Percentiles rank a stretch among this genome's conserved stretches.
phyloP scores from a whole-genome alignment of 2,888 invertebrate species.

The Caenorhabditis plicata region DNA sequence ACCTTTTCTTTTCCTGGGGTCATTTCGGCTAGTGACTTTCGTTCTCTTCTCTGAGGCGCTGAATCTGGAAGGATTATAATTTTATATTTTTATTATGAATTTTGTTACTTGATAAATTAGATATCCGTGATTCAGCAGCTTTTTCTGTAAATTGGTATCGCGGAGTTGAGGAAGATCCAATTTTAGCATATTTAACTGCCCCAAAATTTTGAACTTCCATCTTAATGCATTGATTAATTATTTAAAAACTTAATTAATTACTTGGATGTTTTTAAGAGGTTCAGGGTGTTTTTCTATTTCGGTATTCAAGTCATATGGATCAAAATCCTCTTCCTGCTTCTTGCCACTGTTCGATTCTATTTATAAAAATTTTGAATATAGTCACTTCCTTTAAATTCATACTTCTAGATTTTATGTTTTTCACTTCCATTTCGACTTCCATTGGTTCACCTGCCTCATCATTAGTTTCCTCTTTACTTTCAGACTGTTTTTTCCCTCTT shows the following conservation, averaged over 20 bases:
- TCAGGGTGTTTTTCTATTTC: conserved; percentile 57
- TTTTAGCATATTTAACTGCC: conserved; percentile 38
- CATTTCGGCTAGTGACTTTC: conserved; percentile 36
- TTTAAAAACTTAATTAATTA: conserved; percentile 20
- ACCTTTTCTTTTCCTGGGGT: conserved; percentile 31
- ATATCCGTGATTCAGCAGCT: conserved; percentile 38
- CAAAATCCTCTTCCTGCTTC: conserved; percentile 13
- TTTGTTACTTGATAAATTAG: conserved; percentile 10
- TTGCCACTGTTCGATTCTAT: too few relatives aligned
- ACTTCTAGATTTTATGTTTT: too few relatives aligned
- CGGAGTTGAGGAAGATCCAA: conserved; percentile 22
- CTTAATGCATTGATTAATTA: conserved; percentile 29
- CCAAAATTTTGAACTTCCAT: conserved; percentile 52
- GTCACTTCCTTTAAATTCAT: too few relatives aligned
- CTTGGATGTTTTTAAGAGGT: conserved; percentile 54
- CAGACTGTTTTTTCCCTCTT: not conserved
- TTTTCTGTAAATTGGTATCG: conserved; percentile 52
- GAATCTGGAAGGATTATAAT: conserved; percentile 3
- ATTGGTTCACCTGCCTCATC: not conserved
- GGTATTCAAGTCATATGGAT: conserved; percentile 57
- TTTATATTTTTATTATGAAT: not conserved
- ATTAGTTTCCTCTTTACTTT: not conserved
- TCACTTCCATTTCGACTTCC: not conserved
- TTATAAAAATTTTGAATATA: too few relatives aligned
- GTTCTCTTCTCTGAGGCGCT: conserved; percentile 2